These are phyloP conservation scores for Parazoanthus atlanticus DNA, from an alignment of 92 coral and sea anemone species.

Conservation along the genomic window DNA sequence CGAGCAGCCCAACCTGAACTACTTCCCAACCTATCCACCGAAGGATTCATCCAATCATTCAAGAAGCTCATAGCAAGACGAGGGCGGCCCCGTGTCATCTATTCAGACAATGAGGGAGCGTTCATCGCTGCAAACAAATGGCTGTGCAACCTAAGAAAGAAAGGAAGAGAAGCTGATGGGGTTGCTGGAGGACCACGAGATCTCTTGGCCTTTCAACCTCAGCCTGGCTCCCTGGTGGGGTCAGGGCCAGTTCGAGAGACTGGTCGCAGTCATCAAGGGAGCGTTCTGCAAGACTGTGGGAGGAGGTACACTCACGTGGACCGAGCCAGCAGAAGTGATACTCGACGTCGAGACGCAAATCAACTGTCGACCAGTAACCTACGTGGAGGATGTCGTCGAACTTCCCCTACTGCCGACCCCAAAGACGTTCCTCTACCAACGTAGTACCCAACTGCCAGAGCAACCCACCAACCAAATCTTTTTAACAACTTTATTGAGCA, in stretches of 20 bases:
- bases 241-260: conserved; percentile 65
- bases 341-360: conserved; percentile 60
- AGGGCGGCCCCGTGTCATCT: conserved; percentile 44
- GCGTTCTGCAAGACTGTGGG: conserved; percentile 60
- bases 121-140: conserved; percentile 53
- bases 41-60: conserved; percentile 6
- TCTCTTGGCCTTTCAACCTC: conserved; percentile 49
- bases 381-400: conserved; percentile 60
- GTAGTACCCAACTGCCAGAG: conserved; percentile 13
- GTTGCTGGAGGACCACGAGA: conserved; percentile 36
- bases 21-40: conserved; percentile 26
- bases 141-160: conserved; percentile 43
- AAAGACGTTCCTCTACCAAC: not conserved
- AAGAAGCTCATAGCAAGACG: conserved; percentile 19
- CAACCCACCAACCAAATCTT: not conserved
- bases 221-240: conserved; percentile 59
- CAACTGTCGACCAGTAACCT: conserved; percentile 57
- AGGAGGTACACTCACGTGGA: conserved; percentile 59
- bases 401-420: conserved; percentile 8
- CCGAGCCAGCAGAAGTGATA: conserved; percentile 53
- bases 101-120: conserved; percentile 51
- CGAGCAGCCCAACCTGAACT: conserved; percentile 25
- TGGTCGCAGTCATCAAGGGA: conserved; percentile 51
- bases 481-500: too few species aligned
- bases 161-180: conserved; percentile 49